Evolutionary conservation across 2,797 vertebrate genomes (phyloP).

Genomic region (Enteromius mattozi): DNA sequence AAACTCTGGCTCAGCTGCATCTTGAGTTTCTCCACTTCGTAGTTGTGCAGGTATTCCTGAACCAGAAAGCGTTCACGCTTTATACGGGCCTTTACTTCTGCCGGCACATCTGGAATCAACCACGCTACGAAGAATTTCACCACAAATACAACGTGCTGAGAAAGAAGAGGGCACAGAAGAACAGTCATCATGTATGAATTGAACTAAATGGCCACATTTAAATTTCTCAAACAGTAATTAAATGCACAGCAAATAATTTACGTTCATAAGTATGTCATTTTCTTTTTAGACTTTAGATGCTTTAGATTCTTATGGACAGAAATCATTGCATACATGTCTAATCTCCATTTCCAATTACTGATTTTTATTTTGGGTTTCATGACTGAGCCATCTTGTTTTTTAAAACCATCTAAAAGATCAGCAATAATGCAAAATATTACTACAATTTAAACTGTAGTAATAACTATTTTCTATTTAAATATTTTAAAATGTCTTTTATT

Average conservation of each 20-base stretch:
- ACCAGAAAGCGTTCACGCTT: constrained; percentile 92
- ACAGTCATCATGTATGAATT: not conserved
- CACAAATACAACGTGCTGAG: constrained; percentile 90
- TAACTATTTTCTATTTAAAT: not conserved
- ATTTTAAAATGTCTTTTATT: not conserved
- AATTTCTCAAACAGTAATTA: not conserved
- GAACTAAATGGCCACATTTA: not conserved
- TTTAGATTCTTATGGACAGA: no score
- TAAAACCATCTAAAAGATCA: not conserved
- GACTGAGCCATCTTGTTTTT: not conserved
- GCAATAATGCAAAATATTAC: not conserved
- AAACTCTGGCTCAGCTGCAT: constrained; percentile 82
- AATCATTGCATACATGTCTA: no score
- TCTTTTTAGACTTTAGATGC: not conserved
- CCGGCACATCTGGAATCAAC: constrained; percentile 93
- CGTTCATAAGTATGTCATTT: not conserved
- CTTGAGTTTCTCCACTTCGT: constrained; percentile 89
- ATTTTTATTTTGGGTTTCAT: not conserved
- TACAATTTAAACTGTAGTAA: not conserved
- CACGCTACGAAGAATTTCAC: constrained; percentile 96
- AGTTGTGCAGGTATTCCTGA: constrained; percentile 90
- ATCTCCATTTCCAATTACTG: not conserved
- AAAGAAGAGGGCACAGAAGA: constrained; percentile 23
- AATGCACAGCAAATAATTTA: not conserved
- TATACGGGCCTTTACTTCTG: constrained; percentile 87